Conservation (phyloP, 2,113 vertebrate genomes). For the Caretta caretta region DNA sequence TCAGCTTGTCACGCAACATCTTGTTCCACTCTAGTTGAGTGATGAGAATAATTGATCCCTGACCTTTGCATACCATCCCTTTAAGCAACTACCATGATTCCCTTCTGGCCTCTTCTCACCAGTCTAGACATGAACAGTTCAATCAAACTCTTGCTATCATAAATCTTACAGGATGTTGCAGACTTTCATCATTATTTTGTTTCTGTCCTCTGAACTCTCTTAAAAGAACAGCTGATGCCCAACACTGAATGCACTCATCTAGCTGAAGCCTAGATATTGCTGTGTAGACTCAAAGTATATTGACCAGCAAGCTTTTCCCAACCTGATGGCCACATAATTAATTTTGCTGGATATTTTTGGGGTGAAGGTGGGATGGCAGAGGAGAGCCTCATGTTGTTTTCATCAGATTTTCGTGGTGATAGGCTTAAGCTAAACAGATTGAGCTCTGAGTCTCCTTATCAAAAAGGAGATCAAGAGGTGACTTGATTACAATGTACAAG, state of each 20-base stretch:
- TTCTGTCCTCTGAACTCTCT: background rate
- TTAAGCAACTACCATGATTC: background rate
- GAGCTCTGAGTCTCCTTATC: background rate
- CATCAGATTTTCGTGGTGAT: background rate
- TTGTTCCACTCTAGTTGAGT: background rate
- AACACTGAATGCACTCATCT: background rate
- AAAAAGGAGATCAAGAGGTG: slow-evolving; percentile 48
- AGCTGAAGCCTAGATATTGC: background rate
- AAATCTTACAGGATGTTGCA: background rate
- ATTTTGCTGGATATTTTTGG: background rate
- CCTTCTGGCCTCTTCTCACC: background rate
- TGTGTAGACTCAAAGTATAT: background rate
- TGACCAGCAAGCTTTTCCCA: background rate
- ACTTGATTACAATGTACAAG: slow-evolving; percentile 33
- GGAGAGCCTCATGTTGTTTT: background rate
- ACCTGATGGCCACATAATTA: background rate
- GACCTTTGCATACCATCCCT: background rate
- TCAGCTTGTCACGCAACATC: background rate
- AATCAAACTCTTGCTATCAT: background rate
- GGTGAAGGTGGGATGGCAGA: background rate
- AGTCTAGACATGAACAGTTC: background rate
- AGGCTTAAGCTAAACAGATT: slow-evolving; percentile 9
- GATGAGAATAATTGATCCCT: background rate
- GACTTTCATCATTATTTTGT: slow-evolving; percentile 24
- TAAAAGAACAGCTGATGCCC: background rate